A percentile compares a stretch with the other conserved stretches of the same genome.
These are phyloP conservation scores for Tenebrosternarchus preto DNA, from an alignment of 2,113 vertebrate genomes.

Conservation along the genomic window DNA sequence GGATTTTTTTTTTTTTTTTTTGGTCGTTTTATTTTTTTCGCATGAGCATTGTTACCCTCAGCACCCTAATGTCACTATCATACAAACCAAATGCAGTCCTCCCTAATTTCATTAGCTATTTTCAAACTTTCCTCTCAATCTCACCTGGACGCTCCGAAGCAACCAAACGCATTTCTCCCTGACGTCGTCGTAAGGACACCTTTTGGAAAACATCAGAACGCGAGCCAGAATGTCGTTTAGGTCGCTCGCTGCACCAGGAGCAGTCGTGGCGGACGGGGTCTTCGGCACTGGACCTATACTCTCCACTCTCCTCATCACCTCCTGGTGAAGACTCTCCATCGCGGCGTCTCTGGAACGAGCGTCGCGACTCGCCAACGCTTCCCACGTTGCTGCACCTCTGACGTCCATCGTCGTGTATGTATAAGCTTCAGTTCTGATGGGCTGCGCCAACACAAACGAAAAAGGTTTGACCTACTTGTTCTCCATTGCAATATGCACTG, in stretches of 20 bases:
- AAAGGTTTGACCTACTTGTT: neutral
- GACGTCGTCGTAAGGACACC: conserved; percentile 88
- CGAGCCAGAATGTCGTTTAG: conserved; percentile 83
- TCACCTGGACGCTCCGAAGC: conserved; percentile 84
- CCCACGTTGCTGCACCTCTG: conserved; percentile 80
- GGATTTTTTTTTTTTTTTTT: too few relatives aligned
- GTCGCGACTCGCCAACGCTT: conserved; percentile 84
- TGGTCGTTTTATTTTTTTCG: too few relatives aligned
- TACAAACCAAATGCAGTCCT: too few relatives aligned
- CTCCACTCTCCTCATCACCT: conserved; percentile 78
- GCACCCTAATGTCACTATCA: too few relatives aligned
- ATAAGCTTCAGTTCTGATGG: conserved; percentile 50
- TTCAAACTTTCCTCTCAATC: conserved; percentile 21
- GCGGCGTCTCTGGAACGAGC: conserved; percentile 72
- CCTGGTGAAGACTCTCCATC: conserved; percentile 83
- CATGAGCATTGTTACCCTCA: too few relatives aligned
- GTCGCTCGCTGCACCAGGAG: conserved; percentile 58
- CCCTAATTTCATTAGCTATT: too few relatives aligned
- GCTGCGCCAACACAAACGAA: conserved; percentile 51
- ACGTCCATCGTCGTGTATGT: conserved; percentile 76
- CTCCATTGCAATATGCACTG: neutral
- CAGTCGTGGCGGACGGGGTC: conserved; percentile 19
- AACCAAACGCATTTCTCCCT: conserved; percentile 77
- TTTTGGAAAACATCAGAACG: conserved; percentile 89
- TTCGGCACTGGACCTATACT: conserved; percentile 63